phyloP scores from a whole-genome alignment of 2,888 invertebrate genomes.

The Xylota sylvarum region DNA sequence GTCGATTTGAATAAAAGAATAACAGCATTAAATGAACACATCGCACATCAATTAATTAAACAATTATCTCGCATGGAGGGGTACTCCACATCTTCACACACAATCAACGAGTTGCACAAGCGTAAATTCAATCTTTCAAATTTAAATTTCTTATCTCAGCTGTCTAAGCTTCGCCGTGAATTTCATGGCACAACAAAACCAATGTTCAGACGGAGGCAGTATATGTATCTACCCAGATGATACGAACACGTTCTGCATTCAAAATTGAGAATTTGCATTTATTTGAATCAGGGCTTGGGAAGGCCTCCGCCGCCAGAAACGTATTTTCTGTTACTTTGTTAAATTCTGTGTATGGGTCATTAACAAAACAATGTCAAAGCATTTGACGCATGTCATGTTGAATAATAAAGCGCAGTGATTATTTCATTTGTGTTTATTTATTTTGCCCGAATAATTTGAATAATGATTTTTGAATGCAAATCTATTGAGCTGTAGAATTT shows the following conservation, averaged over 20 bases:
- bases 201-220: no score
- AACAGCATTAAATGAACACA: neutral
- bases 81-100: slow-evolving; percentile 1
- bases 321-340: slow-evolving; percentile 31
- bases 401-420: slow-evolving; percentile 47
- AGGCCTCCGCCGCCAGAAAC: slow-evolving; percentile 21
- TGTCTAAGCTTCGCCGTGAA: slow-evolving; percentile 28
- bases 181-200: slow-evolving; percentile 27
- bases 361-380: slow-evolving; percentile 63
- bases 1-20: neutral
- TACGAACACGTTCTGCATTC: slow-evolving; percentile 48
- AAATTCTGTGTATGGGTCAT: slow-evolving; percentile 55
- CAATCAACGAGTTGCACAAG: slow-evolving; percentile 31
- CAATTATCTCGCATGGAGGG: neutral
- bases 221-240: slow-evolving; percentile 6
- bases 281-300: slow-evolving; percentile 24
- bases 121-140: slow-evolving; percentile 35
- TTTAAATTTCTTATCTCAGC: slow-evolving; percentile 17
- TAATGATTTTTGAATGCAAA: slow-evolving; percentile 4
- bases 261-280: slow-evolving; percentile 60
- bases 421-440: slow-evolving; percentile 4
- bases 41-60: slow-evolving; percentile 3
- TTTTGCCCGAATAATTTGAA: neutral
- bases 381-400: slow-evolving; percentile 51
- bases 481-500: neutral